A percentile compares a stretch with the other conserved stretches of the same genome.
phyloP scores from a whole-genome alignment of 2,888 invertebrate species.

The Bellardia pandia region DNA sequence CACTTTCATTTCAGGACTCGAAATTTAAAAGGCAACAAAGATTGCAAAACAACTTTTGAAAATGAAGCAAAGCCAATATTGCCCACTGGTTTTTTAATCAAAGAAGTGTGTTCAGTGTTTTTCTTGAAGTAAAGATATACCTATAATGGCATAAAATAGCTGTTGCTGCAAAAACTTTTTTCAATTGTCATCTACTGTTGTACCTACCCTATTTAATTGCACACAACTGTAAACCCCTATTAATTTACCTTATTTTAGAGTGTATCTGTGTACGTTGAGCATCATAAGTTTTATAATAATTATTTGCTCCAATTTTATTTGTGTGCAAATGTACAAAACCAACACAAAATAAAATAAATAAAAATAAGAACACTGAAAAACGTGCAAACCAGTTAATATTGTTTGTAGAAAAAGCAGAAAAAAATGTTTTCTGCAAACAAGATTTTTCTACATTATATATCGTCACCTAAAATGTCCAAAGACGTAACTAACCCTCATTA shows the following conservation, averaged over 20 bases:
- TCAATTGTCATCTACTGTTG: not conserved
- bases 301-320: constrained; percentile 57
- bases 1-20: not conserved
- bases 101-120: too few relatives aligned
- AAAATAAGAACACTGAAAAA: constrained; percentile 31
- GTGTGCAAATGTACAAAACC: constrained; percentile 32
- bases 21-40: not conserved
- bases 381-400: constrained; percentile 45
- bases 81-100: too few relatives aligned
- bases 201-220: not conserved
- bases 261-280: constrained; percentile 6
- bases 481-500: too few relatives aligned
- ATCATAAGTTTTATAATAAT: constrained; percentile 50
- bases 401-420: not conserved
- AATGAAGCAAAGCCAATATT: too few relatives aligned
- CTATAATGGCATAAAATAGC: too few relatives aligned
- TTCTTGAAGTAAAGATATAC: too few relatives aligned
- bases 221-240: not conserved
- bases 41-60: not conserved
- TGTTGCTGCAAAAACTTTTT: too few relatives aligned
- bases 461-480: too few relatives aligned
- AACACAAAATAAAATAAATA: not conserved
- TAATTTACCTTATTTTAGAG: not conserved
- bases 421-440: constrained; percentile 32
- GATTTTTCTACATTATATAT: constrained; percentile 51